These are phyloP conservation scores for Phylloscopus trochiloides DNA, from an alignment of 2,113 vertebrate species.

Conservation along the genomic window DNA sequence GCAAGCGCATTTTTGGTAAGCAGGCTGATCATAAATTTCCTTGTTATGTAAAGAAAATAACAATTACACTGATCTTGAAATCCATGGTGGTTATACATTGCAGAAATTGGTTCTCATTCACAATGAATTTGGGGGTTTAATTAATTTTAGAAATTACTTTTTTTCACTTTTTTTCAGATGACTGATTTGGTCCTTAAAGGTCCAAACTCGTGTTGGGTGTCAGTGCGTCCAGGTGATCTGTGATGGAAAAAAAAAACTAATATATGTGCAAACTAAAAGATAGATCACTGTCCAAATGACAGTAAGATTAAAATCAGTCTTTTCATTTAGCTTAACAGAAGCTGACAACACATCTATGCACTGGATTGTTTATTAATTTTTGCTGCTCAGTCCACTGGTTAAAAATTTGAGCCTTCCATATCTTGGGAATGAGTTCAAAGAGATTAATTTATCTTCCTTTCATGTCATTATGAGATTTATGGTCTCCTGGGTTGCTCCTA, in stretches of 20 bases:
- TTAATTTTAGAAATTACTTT: background rate
- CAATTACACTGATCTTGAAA: background rate
- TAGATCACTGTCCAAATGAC: background rate
- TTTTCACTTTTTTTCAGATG: background rate
- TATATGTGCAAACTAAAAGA: background rate
- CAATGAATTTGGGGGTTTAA: background rate
- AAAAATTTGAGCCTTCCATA: background rate
- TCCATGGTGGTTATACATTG: background rate
- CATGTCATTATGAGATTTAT: constrained; percentile 7
- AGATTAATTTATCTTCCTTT: constrained; percentile 29
- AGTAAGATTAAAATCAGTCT: background rate
- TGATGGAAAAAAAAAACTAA: background rate
- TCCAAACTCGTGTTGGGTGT: background rate
- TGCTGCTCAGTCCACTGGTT: background rate
- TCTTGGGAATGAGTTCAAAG: background rate
- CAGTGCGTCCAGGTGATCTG: background rate
- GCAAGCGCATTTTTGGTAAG: background rate
- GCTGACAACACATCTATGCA: background rate
- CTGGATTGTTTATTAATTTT: background rate
- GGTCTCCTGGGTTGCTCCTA: background rate
- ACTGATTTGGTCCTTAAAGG: background rate
- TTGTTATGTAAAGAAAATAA: background rate
- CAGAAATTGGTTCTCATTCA: background rate
- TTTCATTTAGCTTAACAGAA: background rate
- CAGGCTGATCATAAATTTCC: background rate